Percentiles rank a stretch among this genome's conserved stretches.
Evolutionary conservation across 2,113 vertebrate genomes (phyloP).

Genomic region (Phylloscopus whistleri): DNA sequence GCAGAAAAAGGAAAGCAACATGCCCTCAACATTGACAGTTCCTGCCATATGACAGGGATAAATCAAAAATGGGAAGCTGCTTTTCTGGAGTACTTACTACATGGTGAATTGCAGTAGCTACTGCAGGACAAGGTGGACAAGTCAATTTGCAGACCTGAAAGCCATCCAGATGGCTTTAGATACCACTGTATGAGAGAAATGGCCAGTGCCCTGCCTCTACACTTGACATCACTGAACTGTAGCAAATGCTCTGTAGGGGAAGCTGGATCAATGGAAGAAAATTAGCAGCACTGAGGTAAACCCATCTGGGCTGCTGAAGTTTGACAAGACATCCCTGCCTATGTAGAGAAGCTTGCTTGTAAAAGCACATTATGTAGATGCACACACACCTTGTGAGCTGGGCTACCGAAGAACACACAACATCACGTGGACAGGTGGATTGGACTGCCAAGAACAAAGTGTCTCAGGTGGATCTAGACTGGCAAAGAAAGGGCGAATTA

Average conservation of each 20-base stretch:
- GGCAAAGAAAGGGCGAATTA: background rate
- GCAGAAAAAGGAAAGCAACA: background rate
- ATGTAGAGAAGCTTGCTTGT: background rate
- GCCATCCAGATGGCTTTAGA: background rate
- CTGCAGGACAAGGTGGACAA: background rate
- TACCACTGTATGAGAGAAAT: background rate
- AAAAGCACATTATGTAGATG: accelerated
- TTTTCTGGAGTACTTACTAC: background rate
- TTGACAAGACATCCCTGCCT: background rate
- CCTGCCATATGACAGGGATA: background rate
- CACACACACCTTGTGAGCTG: accelerated
- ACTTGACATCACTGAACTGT: background rate
- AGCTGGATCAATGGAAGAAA: background rate
- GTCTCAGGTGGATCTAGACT: background rate
- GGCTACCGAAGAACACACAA: background rate
- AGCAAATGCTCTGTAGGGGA: background rate
- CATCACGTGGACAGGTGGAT: background rate
- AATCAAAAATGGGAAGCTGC: background rate
- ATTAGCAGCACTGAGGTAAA: background rate
- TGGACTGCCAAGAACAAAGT: background rate
- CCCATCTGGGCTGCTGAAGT: background rate
- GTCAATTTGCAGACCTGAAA: background rate
- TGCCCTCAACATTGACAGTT: accelerated
- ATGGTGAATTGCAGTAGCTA: background rate
- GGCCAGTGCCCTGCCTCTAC: background rate